phyloP scores from a whole-genome alignment of 92 coral and sea anemone genomes.

The Porites divaricata region DNA sequence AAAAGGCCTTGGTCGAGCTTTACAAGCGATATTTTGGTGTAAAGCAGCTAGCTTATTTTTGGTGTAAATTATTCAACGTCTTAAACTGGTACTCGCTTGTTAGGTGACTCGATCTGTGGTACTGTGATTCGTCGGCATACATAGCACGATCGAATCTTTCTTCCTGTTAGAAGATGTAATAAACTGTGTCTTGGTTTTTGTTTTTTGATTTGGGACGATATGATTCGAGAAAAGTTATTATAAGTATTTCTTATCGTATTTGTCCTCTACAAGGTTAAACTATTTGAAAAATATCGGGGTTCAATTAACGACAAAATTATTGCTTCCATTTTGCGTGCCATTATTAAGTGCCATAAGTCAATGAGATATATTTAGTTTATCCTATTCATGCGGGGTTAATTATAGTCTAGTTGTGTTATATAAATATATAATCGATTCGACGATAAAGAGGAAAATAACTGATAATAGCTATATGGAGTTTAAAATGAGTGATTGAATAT shows the following conservation, averaged over 20 bases:
- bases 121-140: background rate
- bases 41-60: conserved; percentile 39
- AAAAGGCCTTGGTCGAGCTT: background rate
- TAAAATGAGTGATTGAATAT: no score
- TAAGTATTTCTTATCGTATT: background rate
- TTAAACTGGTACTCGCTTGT: conserved; percentile 33
- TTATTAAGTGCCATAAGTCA: no score
- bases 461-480: no score
- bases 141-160: background rate
- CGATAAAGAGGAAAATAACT: no score
- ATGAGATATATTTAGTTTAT: no score
- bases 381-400: no score
- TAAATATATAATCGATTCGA: no score
- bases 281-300: background rate
- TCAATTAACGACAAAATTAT: background rate
- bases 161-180: background rate
- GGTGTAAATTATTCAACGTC: conserved; percentile 33
- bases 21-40: background rate
- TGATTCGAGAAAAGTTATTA: background rate
- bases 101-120: background rate
- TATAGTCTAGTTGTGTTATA: no score
- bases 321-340: no score
- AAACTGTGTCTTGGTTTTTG: no score
- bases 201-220: background rate
- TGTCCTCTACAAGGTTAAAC: background rate